Percentiles rank a stretch among this genome's conserved stretches.
phyloP scores from a whole-genome alignment of 2,113 vertebrate genomes.

The Pholis gunnellus region DNA sequence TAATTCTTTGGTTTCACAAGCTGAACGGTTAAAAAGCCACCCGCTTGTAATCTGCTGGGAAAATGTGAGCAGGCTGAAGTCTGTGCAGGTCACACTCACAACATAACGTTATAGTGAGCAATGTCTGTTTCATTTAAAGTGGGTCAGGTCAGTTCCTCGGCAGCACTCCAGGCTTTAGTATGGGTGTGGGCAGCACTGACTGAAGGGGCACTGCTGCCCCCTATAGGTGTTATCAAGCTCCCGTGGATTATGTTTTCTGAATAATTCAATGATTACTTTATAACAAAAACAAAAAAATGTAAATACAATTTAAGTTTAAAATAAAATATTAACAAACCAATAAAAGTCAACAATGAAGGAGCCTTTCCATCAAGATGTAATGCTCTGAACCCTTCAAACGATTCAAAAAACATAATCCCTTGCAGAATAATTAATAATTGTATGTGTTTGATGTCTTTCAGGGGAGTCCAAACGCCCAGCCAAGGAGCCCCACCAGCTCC shows the following conservation, averaged over 20 bases:
- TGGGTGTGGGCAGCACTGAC: slow-evolving; percentile 52
- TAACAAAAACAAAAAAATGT: background rate
- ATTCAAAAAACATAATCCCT: background rate
- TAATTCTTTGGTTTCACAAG: slow-evolving; percentile 4
- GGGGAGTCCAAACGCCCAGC: slow-evolving; percentile 76
- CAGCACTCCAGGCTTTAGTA: slow-evolving; percentile 12
- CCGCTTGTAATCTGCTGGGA: background rate
- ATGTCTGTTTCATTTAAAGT: slow-evolving; percentile 41
- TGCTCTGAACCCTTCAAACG: background rate
- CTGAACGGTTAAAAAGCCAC: background rate
- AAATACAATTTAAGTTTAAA: background rate
- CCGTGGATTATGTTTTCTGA: background rate
- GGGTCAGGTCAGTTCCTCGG: slow-evolving; percentile 21
- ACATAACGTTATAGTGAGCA: slow-evolving; percentile 36
- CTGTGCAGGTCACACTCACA: slow-evolving; percentile 17
- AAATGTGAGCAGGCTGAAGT: slow-evolving; percentile 1
- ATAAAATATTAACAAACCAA: background rate
- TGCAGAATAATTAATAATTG: background rate
- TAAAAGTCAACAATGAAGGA: background rate
- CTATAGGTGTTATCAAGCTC: slow-evolving; percentile 30
- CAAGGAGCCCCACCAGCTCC: slow-evolving; percentile 71
- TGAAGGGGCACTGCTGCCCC: slow-evolving; percentile 64
- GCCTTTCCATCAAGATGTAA: background rate
- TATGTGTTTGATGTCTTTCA: slow-evolving; percentile 49
- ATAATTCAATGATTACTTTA: background rate